Evolutionary conservation across 1,140 invertebrate species (phyloP), one percentile per base, ranked within the genome.

Genomic region (Drosophila kanapiae): DNA sequence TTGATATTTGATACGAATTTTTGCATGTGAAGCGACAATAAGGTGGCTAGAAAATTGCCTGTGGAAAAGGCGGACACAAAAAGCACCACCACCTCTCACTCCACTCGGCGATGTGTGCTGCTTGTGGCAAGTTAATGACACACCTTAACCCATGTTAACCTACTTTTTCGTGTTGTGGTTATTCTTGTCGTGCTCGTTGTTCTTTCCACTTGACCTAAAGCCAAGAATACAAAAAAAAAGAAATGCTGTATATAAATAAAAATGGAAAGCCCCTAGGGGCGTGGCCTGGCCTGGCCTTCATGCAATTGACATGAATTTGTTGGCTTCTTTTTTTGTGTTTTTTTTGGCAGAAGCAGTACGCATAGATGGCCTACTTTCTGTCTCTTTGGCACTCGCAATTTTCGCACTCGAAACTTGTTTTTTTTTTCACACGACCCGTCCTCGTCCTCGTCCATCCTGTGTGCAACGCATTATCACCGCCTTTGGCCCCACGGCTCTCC

Each of bases 231-330:
- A 18, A 72, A 45, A 51, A 51, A n/a, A 2, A 35, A 35, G 9
- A 8, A 35, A 10, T 3, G 9, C 1, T 1, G 13, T 8, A 9
- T 29, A 29, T 29, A 49, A 49, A 43, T 40, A 35, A 51, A 61
- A 53, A 40, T 11, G 18, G 37, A 69, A 27, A 37, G 63, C 35
- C 23, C 18, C 37, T n/a, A 18, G 42, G 35, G 23, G 62, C 48
- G 47, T 72, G 57, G 53, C 18, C 33, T 51, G 58, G 77, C 51
- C 40, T 74, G 78, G 85, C 84, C 80, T 90, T 90, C 53, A 60
- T 75, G 85, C 84, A 84, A 78, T 78, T 88, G 84, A 88, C 84
- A 88, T 76, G 68, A 58, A 84, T 83, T 54, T 54, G 13, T n/a
- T 48, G 9, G 13, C 13, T 48, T 47, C 13, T 4, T 48, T n/a